These are phyloP conservation scores for Chlamydotis undulata DNA, from an alignment of 2,113 vertebrate species.

Conservation along the genomic window DNA sequence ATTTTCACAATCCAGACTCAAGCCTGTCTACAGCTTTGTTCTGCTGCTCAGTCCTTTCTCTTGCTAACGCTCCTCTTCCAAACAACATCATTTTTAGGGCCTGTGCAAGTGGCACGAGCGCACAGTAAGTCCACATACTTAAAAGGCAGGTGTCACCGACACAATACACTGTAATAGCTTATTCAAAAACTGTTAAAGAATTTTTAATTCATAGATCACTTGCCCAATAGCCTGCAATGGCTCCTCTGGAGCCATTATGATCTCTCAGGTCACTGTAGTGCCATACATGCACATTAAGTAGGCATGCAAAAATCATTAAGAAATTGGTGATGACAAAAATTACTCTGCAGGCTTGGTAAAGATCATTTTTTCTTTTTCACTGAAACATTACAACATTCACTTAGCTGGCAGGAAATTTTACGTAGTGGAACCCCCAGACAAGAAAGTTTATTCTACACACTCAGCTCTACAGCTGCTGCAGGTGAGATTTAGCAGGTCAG, in stretches of 20 bases:
- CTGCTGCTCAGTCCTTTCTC: not conserved
- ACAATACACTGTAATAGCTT: constrained; percentile 42
- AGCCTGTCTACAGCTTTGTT: not conserved
- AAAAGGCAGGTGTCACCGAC: constrained; percentile 59
- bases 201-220: constrained; percentile 72
- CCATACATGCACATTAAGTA: constrained; percentile 57
- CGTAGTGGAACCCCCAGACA: not conserved
- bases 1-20: not conserved
- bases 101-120: not conserved
- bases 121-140: not conserved
- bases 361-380: constrained; percentile 45
- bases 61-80: not conserved
- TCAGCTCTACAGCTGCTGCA: not conserved
- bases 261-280: constrained; percentile 58
- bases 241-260: constrained; percentile 71
- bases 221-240: constrained; percentile 65
- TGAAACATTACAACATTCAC: constrained; percentile 1
- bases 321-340: constrained; percentile 71
- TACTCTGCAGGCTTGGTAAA: constrained; percentile 55
- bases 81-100: not conserved
- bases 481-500: not conserved
- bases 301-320: constrained; percentile 70
- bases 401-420: not conserved
- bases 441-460: not conserved
- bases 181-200: constrained; percentile 63